phyloP scores from a whole-genome alignment of 1,140 invertebrate genomes.

The Papilio glaucus region DNA sequence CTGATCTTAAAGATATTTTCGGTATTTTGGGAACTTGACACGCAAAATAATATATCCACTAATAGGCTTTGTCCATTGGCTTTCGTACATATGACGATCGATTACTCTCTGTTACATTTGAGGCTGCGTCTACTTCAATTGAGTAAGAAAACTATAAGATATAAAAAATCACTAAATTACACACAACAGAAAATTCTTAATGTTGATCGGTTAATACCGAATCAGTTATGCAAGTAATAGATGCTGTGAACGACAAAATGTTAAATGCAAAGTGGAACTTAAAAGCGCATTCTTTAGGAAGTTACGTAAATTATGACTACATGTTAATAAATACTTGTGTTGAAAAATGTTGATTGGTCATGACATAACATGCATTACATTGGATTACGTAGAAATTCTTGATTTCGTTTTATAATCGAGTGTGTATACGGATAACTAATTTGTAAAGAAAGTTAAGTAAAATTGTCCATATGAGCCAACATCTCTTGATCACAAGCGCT shows the following conservation, averaged over 20 bases:
- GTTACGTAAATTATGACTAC: conserved; percentile 46
- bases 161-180: background rate
- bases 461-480: background rate
- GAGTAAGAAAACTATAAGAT: no score
- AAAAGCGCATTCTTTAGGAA: conserved; percentile 41
- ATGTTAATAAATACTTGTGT: conserved; percentile 44
- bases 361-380: conserved; percentile 20
- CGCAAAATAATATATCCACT: no score
- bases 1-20: no score
- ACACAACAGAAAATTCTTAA: background rate
- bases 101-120: background rate
- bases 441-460: background rate
- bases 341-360: conserved; percentile 23
- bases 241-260: conserved; percentile 36
- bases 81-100: no score
- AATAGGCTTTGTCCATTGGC: no score
- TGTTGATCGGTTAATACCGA: background rate
- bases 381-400: background rate
- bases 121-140: background rate
- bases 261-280: conserved; percentile 36
- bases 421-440: background rate
- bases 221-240: conserved; percentile 41
- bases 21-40: no score
- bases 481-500: background rate
- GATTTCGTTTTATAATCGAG: background rate